Base-by-base conservation (phyloP, 2,888 invertebrate species). In the Crossocerus cetratus region DNA sequence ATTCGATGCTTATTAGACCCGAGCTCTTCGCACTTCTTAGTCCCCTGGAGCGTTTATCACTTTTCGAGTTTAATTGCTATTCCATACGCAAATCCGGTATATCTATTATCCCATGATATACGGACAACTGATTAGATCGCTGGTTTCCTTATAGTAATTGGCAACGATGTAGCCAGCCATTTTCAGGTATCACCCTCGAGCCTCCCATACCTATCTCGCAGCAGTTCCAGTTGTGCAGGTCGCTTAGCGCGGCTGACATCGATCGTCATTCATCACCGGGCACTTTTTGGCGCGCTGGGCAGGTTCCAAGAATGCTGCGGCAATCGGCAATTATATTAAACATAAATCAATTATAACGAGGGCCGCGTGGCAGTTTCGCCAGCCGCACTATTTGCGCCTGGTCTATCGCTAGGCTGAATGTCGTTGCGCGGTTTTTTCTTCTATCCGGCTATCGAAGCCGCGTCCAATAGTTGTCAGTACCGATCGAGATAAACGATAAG, bases 291-390 rank as follows among this genome's bases (percentile, higher is more conserved):
- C 74, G 64, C 69, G 67, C 66, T 74, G 69, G 78, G 82, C 78
- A 81, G 81, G 83, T 83, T 81, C 80, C 71, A 77, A 81, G 80
- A 85, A 82, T 80, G 78, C 78, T 81, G 72, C 70, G 60, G 81
- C 83, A 85, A 87, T 86, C 72, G 60, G 81, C 83, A 85, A 87
- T 86, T 84, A 86, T 83, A 84, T 85, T 84, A 84, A 84, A 81
- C 83, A 86, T 86, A 84, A 86, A 84, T 86, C 85, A 86, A 72
- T 78, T 81, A 84, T 85, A 86, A 85, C 83, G 82, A 86, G 32
- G 32, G 83, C 76, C 72, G 65, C 72, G 72, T 62, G 71, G 72
- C 54, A 68, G 65, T 73, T 73, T 76, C 73, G 74, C 69, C 68
- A 65, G 76, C 59, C 64, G 54, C 59, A 57, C 65, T 65, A 73